Evolutionary conservation across 1,140 invertebrate genomes (phyloP).

Genomic region (Bursaphelenchus mucronatus): DNA sequence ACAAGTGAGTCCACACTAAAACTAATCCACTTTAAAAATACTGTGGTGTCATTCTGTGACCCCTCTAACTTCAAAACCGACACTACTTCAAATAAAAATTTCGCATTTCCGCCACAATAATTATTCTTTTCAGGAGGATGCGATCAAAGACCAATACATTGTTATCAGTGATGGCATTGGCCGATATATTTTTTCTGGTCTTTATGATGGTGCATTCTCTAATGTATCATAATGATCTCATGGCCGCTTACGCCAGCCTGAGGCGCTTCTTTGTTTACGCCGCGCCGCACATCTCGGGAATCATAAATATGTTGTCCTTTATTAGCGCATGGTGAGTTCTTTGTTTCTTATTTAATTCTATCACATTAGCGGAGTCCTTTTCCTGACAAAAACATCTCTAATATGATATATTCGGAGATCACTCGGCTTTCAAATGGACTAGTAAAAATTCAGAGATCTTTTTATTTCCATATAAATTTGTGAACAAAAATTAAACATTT

Average conservation of each 20-base stretch:
- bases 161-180: slow-evolving; percentile 40
- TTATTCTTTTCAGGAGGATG: slow-evolving; percentile 46
- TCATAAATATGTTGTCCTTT: slow-evolving; percentile 41
- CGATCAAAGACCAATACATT: slow-evolving; percentile 45
- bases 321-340: slow-evolving; percentile 42
- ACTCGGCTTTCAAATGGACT: too few species aligned
- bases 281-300: slow-evolving; percentile 37
- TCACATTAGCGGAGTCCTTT: too few species aligned
- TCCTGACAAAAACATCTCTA: too few species aligned
- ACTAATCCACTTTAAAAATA: background rate
- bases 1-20: slow-evolving; percentile 40
- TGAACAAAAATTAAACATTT: background rate
- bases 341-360: background rate
- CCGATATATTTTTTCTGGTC: slow-evolving; percentile 45
- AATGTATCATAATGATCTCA: slow-evolving; percentile 31
- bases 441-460: background rate
- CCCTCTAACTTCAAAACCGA: too few species aligned
- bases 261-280: slow-evolving; percentile 30
- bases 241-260: slow-evolving; percentile 21
- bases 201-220: slow-evolving; percentile 47
- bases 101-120: too few species aligned
- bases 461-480: background rate
- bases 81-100: too few species aligned
- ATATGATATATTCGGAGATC: too few species aligned
- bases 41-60: background rate